These are phyloP conservation scores for Butorides virescens DNA, from an alignment of 2,113 vertebrate genomes.

Conservation along the genomic window DNA sequence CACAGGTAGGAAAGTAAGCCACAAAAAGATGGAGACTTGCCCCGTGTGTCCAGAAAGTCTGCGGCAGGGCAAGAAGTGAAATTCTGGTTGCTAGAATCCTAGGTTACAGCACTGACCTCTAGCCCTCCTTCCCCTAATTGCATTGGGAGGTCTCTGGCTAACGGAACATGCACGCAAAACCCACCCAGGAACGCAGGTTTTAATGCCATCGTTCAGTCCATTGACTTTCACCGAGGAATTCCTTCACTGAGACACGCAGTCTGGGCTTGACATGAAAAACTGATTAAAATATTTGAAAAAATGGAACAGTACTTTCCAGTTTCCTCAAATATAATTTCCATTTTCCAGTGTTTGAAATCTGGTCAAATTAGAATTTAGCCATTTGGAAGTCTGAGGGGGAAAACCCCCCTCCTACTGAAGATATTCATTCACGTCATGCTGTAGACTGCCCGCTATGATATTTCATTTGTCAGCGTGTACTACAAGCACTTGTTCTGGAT, in stretches of 20 bases:
- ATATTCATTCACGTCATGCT: background rate
- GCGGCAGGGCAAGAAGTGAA: background rate
- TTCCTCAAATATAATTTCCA: background rate
- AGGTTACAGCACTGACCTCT: background rate
- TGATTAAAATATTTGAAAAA: slow-evolving; percentile 3
- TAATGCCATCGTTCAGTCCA: background rate
- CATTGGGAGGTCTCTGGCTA: background rate
- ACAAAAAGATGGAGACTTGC: background rate
- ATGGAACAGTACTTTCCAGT: background rate
- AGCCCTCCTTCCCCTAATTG: background rate
- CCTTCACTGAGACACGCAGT: background rate
- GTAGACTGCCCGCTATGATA: background rate
- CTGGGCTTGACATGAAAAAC: slow-evolving; percentile 3
- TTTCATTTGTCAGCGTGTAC: slow-evolving; percentile 37
- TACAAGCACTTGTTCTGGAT: slow-evolving; percentile 29
- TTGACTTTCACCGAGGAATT: background rate
- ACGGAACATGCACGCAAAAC: background rate
- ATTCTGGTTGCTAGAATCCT: background rate
- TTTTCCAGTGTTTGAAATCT: slow-evolving; percentile 19
- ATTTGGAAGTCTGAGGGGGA: background rate
- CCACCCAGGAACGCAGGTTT: background rate
- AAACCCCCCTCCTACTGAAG: background rate
- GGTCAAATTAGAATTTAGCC: background rate
- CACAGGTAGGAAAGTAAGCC: background rate
- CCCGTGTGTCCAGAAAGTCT: background rate